Percentiles rank a stretch among this genome's conserved stretches.
Conservation (phyloP, 92 coral and sea anemone genomes). For the Parazoanthus atlanticus region DNA sequence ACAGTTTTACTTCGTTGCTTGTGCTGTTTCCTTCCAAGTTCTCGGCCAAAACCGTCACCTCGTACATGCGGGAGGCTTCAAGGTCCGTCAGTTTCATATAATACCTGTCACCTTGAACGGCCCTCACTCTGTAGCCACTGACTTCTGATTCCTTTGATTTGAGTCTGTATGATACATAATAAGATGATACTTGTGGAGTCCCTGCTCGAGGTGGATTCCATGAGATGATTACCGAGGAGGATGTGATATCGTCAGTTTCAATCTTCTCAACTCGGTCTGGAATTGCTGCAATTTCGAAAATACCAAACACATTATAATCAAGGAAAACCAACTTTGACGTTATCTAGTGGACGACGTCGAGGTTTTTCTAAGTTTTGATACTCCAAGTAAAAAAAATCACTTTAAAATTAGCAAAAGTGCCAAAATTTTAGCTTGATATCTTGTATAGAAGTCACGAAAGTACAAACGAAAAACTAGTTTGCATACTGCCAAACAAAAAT, state of each 20-base stretch:
- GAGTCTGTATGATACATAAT: slow-evolving; percentile 2
- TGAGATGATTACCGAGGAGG: slow-evolving; percentile 25
- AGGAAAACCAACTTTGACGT: too few species aligned
- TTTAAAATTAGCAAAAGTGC: too few species aligned
- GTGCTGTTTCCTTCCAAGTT: slow-evolving; percentile 35
- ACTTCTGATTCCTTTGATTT: not conserved
- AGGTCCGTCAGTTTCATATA: slow-evolving; percentile 1
- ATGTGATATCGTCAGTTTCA: slow-evolving; percentile 17
- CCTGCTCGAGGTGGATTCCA: slow-evolving; percentile 17
- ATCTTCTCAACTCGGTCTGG: not conserved
- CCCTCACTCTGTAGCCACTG: not conserved
- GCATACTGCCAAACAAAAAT: too few species aligned
- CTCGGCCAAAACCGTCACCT: slow-evolving; percentile 10
- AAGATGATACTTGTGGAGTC: not conserved
- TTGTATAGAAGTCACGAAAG: too few species aligned
- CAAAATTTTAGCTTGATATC: too few species aligned
- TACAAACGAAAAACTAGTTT: too few species aligned
- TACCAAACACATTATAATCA: not conserved
- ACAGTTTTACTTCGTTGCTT: not conserved
- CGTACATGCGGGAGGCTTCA: slow-evolving; percentile 7
- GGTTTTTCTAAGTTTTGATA: too few species aligned
- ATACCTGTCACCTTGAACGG: not conserved
- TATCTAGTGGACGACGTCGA: too few species aligned
- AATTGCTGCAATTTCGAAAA: not conserved
- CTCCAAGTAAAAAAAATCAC: too few species aligned